Evolutionary conservation across 2,113 vertebrate species (phyloP), one percentile per base, ranked within the genome.

Genomic region (Chaenocephalus aceratus): DNA sequence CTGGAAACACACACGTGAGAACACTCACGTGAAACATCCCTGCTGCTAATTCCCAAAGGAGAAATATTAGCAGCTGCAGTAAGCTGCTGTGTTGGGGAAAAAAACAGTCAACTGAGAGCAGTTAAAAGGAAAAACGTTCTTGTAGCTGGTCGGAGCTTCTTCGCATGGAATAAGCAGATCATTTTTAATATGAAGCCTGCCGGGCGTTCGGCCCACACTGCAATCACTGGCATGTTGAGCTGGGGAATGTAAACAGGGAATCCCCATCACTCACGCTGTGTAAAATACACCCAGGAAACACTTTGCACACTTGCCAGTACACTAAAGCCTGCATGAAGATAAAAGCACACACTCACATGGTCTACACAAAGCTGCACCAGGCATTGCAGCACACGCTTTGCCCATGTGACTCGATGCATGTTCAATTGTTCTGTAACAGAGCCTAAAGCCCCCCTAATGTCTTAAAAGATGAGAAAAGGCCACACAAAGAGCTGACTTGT

Each of bases 171-270:
- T 30, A 75, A 74, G 61, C 72, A 74, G 59, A 75, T 66, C 16
- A 48, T 64, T 79, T 87, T 85, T 83, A 87, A 87, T 84, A 84
- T 64, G 83, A 65, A 82, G 83, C 52, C 77, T 81, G 54, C 63
- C 66, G 77, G 87, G 86, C 64, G 11, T 59, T 64, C 75, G 45
- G 85, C 87, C 85, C 64, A 58, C 64, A 62, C 75, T 88, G 71
- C 78, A 86, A 80, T 79, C 76, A 79, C 65, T 18, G 81, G 71
- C 80, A 75, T 67, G 90, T 78, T 65, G 68, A 72, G 72, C 65
- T 63, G 54, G 62, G 80, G 89, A 90, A 91, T 86, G 92, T 86
- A 93, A 94, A 93, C 90, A 93, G 89, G 92, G 89, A 93, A 93
- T 93, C 86, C 90, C 90, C 85, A 91, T 94, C 86, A 89, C 74